phyloP scores from a whole-genome alignment of 2,113 vertebrate species.

The Oenanthe melanoleuca region DNA sequence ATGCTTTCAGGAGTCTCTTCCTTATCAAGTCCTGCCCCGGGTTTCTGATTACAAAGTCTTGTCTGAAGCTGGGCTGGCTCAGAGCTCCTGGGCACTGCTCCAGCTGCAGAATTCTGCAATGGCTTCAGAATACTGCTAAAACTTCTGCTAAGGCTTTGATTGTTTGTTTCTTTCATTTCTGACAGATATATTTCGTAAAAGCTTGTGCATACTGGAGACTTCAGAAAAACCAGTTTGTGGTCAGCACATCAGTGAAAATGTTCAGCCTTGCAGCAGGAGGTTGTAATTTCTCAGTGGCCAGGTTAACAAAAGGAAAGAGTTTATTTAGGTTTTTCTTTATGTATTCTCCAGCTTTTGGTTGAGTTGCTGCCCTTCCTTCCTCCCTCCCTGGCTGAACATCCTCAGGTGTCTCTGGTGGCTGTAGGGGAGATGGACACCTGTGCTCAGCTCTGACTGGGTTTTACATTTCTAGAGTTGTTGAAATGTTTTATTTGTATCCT shows the following conservation, averaged over 20 bases:
- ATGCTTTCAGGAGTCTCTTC: background rate
- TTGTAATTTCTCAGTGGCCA: background rate
- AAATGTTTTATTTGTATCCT: background rate
- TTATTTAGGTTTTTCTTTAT: background rate
- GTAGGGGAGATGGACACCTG: background rate
- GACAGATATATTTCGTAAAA: background rate
- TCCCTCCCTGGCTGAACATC: fast-evolving
- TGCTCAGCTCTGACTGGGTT: background rate
- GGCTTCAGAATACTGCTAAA: background rate
- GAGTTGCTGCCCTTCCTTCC: background rate
- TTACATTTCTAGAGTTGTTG: background rate
- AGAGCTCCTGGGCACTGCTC: background rate
- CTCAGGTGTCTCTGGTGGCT: background rate
- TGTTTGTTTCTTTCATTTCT: background rate
- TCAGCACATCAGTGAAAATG: too few species aligned
- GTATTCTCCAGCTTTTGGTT: background rate
- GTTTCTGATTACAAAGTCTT: background rate
- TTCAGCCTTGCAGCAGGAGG: background rate
- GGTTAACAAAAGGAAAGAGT: background rate
- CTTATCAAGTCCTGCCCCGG: background rate
- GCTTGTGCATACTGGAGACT: fast-evolving
- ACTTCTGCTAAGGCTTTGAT: background rate
- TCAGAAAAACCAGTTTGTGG: background rate
- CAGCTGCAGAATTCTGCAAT: fast-evolving
- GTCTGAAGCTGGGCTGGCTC: background rate